Conservation (phyloP, 2,113 vertebrate genomes). For the Apus apus region DNA sequence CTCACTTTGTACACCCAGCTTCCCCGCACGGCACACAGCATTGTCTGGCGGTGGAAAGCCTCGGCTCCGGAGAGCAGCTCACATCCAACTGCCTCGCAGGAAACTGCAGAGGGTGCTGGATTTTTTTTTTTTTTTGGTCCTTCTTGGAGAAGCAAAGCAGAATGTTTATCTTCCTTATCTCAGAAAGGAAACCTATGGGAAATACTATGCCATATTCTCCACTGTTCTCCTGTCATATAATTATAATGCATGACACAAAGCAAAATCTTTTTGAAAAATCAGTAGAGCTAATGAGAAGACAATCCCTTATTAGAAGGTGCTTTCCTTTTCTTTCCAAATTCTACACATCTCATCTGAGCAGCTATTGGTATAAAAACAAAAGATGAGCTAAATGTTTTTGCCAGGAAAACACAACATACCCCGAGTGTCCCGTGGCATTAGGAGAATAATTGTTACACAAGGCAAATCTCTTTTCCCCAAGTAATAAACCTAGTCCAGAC, state of each 20-base stretch:
- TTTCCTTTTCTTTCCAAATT: conserved; percentile 35
- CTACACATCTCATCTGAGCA: not conserved
- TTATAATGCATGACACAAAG: conserved; percentile 68
- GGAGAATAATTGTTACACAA: conserved; percentile 33
- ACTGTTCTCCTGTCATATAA: conserved; percentile 72
- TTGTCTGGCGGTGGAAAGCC: conserved; percentile 55
- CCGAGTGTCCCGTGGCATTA: not conserved
- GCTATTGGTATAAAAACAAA: conserved; percentile 40
- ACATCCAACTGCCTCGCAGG: conserved; percentile 49
- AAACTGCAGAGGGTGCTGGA: conserved; percentile 38
- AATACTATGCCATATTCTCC: conserved; percentile 67
- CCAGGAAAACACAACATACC: conserved; percentile 63
- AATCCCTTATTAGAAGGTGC: not conserved
- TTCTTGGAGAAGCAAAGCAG: not conserved
- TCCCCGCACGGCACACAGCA: conserved; percentile 42
- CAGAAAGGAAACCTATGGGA: conserved; percentile 79
- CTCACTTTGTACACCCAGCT: conserved; percentile 67
- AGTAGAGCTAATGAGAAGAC: not conserved
- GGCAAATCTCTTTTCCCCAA: conserved; percentile 56
- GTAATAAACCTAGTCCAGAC: conserved; percentile 72
- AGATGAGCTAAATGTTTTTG: conserved; percentile 63
- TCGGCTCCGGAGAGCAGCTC: conserved; percentile 19
- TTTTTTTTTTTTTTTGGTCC: not conserved
- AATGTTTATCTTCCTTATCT: conserved; percentile 79
- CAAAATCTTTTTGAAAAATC: conserved; percentile 1